Evolutionary conservation across 2,888 invertebrate genomes (phyloP).

Genomic region (Phortica magna): DNA sequence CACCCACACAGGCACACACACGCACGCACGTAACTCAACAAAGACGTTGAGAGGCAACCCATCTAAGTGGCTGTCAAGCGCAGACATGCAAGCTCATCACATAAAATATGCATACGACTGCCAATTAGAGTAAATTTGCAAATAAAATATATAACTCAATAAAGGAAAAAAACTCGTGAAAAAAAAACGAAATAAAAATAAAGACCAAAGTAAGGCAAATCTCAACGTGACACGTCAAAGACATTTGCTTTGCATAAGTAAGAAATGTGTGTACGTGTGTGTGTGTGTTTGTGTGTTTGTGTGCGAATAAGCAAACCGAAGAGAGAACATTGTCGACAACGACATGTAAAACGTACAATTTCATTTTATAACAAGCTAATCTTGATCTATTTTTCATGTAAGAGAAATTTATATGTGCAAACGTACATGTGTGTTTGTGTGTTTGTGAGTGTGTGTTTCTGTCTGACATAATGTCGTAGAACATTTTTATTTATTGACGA

Average conservation of each 20-base stretch:
- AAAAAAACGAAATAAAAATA: neutral
- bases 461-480: neutral
- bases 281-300: conserved; percentile 11
- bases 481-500: conserved; percentile 23
- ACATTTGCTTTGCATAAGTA: neutral
- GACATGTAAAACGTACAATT: conserved; percentile 36
- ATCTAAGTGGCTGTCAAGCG: conserved; percentile 22
- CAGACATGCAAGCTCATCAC: conserved; percentile 11
- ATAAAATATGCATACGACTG: conserved; percentile 26
- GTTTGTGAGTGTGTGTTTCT: neutral
- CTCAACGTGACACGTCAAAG: neutral
- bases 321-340: neutral
- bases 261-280: neutral
- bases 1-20: too few species aligned
- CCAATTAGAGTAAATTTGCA: conserved; percentile 31
- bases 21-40: neutral
- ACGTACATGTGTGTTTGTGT: neutral
- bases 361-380: conserved; percentile 38
- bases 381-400: conserved; percentile 56
- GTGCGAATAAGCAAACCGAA: neutral
- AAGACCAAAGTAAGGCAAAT: neutral
- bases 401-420: neutral
- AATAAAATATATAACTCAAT: conserved; percentile 24
- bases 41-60: too few species aligned
- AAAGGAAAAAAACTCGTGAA: neutral